Evolutionary conservation across 23 tunicate genomes (phyloP).

Genomic region (Oikopleura albicans): DNA sequence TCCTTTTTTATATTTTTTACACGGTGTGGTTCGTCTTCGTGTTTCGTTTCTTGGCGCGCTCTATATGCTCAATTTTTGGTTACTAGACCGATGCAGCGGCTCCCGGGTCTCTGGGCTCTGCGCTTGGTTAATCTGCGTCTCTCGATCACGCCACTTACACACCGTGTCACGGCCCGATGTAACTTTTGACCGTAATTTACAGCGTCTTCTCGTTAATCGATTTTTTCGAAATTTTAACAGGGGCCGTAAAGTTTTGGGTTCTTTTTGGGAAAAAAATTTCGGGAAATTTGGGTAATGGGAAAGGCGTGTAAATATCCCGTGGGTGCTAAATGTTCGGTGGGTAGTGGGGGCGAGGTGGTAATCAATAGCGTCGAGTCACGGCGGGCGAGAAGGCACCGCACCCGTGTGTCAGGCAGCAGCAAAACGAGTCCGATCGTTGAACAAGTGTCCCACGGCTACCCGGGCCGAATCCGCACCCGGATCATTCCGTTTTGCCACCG

Average conservation of each 20-base stretch:
- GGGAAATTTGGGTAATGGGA: not conserved
- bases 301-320: not conserved
- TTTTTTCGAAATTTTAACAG: not conserved
- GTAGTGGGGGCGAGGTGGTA: not conserved
- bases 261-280: not conserved
- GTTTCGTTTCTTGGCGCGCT: not conserved
- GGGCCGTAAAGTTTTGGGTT: not conserved
- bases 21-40: not conserved
- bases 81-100: no score
- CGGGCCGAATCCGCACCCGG: not conserved
- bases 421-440: not conserved
- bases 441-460: not conserved
- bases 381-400: conserved; percentile 17
- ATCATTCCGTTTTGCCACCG: not conserved
- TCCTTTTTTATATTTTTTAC: no score
- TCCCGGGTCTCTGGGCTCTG: conserved; percentile 1
- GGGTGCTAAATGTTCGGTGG: not conserved
- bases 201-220: not conserved
- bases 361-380: conserved; percentile 20
- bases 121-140: conserved; percentile 6
- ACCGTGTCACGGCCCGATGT: not conserved
- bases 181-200: not conserved
- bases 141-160: not conserved
- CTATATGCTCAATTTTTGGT: no score
- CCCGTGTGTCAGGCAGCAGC: conserved; percentile 18